phyloP scores from a whole-genome alignment of 1,140 invertebrate genomes.

The Drosophila nebulosa region DNA sequence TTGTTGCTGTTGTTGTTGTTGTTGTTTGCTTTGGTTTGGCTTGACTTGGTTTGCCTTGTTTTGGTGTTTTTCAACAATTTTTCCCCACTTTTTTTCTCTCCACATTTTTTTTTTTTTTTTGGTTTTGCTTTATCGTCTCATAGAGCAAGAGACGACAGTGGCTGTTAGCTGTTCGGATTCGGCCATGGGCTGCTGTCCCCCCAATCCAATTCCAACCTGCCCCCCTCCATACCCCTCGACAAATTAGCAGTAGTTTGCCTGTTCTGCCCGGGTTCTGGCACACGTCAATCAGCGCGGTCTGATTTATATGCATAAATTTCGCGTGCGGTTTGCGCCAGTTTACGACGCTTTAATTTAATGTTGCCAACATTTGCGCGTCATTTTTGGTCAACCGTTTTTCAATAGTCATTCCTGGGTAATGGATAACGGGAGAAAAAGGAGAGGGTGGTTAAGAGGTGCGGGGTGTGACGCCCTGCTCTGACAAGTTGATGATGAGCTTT shows the following conservation, averaged over 20 bases:
- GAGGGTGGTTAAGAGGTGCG: too few relatives aligned
- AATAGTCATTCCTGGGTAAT: slow-evolving; percentile 59
- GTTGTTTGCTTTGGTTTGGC: slow-evolving; percentile 63
- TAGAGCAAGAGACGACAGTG: slow-evolving; percentile 9
- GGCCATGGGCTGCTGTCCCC: neutral
- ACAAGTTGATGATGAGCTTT: slow-evolving; percentile 36
- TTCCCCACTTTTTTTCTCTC: neutral
- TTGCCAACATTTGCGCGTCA: slow-evolving; percentile 74
- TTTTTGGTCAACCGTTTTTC: slow-evolving; percentile 67
- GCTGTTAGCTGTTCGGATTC: neutral
- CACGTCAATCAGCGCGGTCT: slow-evolving; percentile 60
- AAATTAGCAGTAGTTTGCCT: slow-evolving; percentile 71
- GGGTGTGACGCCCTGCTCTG: slow-evolving; percentile 24
- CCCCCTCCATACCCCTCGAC: slow-evolving; percentile 11
- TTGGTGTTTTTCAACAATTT: slow-evolving; percentile 31
- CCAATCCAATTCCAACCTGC: neutral
- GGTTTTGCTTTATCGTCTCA: slow-evolving; percentile 16
- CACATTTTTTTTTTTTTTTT: slow-evolving; percentile 9
- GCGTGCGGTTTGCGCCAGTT: slow-evolving; percentile 62
- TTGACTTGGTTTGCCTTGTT: slow-evolving; percentile 62
- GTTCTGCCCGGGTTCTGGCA: slow-evolving; percentile 26
- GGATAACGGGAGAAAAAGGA: neutral
- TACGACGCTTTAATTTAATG: slow-evolving; percentile 72
- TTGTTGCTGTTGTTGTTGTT: slow-evolving; percentile 30
- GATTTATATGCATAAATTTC: slow-evolving; percentile 76